phyloP scores from a whole-genome alignment of 2,113 vertebrate genomes.

The Clarias gariepinus region DNA sequence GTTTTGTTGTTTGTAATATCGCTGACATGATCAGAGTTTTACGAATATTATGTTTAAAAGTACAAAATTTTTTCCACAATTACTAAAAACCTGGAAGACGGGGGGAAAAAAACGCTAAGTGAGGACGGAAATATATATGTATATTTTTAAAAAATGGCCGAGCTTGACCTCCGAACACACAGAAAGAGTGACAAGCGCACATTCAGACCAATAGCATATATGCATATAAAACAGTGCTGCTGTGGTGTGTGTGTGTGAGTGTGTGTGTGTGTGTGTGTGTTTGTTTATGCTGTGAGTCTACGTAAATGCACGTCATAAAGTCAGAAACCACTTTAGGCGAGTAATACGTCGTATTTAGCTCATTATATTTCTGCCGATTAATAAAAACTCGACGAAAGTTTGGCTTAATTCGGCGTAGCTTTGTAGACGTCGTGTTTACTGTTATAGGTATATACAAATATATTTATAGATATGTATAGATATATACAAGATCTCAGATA shows the following conservation, averaged over 20 bases:
- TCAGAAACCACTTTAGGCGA: slow-evolving; percentile 58
- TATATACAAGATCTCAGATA: slow-evolving; percentile 57
- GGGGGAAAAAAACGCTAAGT: neutral
- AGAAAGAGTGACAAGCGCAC: neutral
- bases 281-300: slow-evolving; percentile 49
- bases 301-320: slow-evolving; percentile 67
- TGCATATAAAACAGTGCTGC: neutral
- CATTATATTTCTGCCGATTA: slow-evolving; percentile 66
- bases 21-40: neutral
- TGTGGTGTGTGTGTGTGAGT: neutral
- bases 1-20: neutral
- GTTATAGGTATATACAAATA: slow-evolving; percentile 69
- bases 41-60: neutral
- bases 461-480: slow-evolving; percentile 58
- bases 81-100: neutral
- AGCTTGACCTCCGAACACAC: slow-evolving; percentile 45
- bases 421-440: slow-evolving; percentile 68
- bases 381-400: slow-evolving; percentile 62
- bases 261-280: neutral
- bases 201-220: neutral
- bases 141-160: neutral
- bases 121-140: neutral
- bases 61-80: slow-evolving; percentile 17
- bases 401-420: slow-evolving; percentile 68
- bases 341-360: slow-evolving; percentile 58